phyloP scores from a whole-genome alignment of 2,113 vertebrate genomes.

The Danionella cerebrum region DNA sequence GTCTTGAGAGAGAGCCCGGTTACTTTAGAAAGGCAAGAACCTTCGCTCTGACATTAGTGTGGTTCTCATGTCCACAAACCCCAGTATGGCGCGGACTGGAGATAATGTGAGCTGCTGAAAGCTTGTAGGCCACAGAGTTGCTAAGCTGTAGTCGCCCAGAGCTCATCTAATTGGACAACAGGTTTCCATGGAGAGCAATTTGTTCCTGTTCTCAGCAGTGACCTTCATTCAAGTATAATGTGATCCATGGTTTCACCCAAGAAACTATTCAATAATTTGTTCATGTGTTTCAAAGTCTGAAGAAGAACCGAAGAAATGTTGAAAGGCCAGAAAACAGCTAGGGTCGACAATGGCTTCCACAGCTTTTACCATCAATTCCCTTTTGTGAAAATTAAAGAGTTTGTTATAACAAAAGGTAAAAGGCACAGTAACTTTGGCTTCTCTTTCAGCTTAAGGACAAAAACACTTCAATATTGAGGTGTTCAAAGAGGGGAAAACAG shows the following conservation, averaged over 20 bases:
- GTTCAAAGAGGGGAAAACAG: no score
- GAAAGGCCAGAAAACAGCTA: background rate
- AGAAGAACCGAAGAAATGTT: background rate
- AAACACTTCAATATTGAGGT: no score
- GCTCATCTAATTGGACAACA: conserved; percentile 39
- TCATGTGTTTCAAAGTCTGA: conserved; percentile 4
- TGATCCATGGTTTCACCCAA: conserved; percentile 35
- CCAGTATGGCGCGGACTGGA: conserved; percentile 5
- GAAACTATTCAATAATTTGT: conserved; percentile 35
- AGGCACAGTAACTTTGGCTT: background rate
- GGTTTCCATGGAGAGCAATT: conserved; percentile 44
- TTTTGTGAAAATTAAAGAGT: background rate
- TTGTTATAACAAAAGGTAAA: background rate
- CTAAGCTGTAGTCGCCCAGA: conserved; percentile 31
- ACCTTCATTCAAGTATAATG: conserved; percentile 30
- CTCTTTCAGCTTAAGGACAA: no score
- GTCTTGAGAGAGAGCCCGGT: background rate
- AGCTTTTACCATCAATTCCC: background rate
- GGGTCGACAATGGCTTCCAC: background rate
- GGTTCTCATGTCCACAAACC: background rate
- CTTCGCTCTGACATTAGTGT: background rate
- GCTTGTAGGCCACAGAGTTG: conserved; percentile 23
- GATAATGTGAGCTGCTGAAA: conserved; percentile 34
- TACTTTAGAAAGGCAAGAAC: no score
- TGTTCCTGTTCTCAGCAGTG: conserved; percentile 28